phyloP scores from a whole-genome alignment of 2,888 invertebrate species.

The Limenitis camilla region DNA sequence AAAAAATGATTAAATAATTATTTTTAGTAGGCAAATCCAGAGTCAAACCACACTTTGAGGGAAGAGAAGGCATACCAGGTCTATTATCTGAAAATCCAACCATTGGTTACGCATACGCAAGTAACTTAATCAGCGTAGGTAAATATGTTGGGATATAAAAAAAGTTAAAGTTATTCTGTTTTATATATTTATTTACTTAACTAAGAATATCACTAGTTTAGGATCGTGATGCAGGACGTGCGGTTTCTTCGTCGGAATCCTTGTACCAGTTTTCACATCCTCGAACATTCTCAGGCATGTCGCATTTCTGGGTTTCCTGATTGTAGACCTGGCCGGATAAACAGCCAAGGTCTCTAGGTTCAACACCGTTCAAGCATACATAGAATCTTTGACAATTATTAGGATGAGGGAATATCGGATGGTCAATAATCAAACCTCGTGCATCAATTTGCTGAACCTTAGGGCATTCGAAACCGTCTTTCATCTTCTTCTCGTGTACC shows the following conservation, averaged over 20 bases:
- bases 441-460: slow-evolving; percentile 78
- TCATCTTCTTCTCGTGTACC: slow-evolving; percentile 76
- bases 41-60: too few relatives aligned
- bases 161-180: too few relatives aligned
- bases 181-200: too few relatives aligned
- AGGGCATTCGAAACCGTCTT: slow-evolving; percentile 91
- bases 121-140: too few relatives aligned
- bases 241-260: slow-evolving; percentile 79
- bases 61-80: too few relatives aligned
- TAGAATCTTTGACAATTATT: slow-evolving; percentile 94
- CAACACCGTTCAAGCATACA: slow-evolving; percentile 89
- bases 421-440: slow-evolving; percentile 82
- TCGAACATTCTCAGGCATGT: slow-evolving; percentile 91
- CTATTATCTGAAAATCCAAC: too few relatives aligned
- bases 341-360: slow-evolving; percentile 91
- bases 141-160: too few relatives aligned
- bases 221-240: slow-evolving; percentile 58
- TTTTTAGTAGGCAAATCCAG: too few relatives aligned
- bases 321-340: slow-evolving; percentile 93
- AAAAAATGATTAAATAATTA: too few relatives aligned
- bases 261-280: slow-evolving; percentile 96
- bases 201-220: slow-evolving; percentile 66
- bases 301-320: slow-evolving; percentile 87
- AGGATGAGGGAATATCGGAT: slow-evolving; percentile 90
- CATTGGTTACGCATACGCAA: too few relatives aligned